Percentiles rank a stretch among this genome's conserved stretches.
phyloP scores from a whole-genome alignment of 2,888 invertebrate species.

The Ectobius pallidus region DNA sequence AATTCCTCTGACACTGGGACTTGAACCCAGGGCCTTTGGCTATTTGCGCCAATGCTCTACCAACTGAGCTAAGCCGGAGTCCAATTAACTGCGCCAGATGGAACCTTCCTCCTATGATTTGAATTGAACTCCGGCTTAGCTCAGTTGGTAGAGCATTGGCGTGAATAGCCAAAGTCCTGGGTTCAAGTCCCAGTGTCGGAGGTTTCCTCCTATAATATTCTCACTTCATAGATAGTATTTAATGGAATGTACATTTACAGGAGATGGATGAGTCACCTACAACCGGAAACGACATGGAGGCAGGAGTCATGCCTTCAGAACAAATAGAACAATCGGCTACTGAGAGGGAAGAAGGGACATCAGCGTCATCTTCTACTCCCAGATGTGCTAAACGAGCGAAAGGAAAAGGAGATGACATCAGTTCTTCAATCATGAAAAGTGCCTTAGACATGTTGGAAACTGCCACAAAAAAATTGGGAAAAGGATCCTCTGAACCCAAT shows the following conservation, averaged over 20 bases:
- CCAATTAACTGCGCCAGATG: too few relatives aligned
- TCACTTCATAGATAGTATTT: constrained; percentile 7
- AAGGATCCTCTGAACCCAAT: not conserved
- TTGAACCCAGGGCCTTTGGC: too few relatives aligned
- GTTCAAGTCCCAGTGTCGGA: too few relatives aligned
- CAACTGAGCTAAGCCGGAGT: too few relatives aligned
- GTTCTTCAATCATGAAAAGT: constrained; percentile 12
- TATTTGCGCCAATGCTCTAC: too few relatives aligned
- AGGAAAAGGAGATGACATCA: not conserved
- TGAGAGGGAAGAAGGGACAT: constrained; percentile 1
- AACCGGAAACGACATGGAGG: constrained; percentile 14
- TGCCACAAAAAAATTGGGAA: constrained; percentile 21
- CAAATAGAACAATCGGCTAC: not conserved
- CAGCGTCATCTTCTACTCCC: constrained; percentile 24
- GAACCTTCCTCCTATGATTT: too few relatives aligned
- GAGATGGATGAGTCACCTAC: not conserved
- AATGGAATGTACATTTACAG: constrained; percentile 13
- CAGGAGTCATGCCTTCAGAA: not conserved
- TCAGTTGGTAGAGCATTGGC: too few relatives aligned
- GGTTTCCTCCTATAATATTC: too few relatives aligned
- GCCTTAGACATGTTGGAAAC: not conserved
- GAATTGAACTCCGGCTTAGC: too few relatives aligned
- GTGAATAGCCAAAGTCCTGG: too few relatives aligned
- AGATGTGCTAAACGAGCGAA: constrained; percentile 10
- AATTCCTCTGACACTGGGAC: too few relatives aligned